Evolutionary conservation across 2,797 vertebrate species (phyloP), one percentile per base, ranked within the genome.

Genomic region (Alfaro cultratus): DNA sequence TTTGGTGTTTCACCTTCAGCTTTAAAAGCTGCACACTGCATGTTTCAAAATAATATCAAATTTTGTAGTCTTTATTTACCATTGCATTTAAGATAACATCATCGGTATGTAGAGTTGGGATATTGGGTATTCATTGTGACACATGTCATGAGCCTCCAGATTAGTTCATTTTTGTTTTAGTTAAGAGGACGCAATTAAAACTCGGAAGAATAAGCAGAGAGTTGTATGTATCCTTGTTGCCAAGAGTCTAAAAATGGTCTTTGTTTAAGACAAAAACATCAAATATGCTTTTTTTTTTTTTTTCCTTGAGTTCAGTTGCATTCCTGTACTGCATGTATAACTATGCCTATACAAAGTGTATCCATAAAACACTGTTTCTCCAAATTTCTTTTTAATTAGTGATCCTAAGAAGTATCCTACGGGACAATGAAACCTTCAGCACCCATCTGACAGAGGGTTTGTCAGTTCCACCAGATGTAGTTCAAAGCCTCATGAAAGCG

Each of bases 391-490:
- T 86, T 78, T 84, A 88, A 82, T 79, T 91, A 2, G 80, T 95
- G 81, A 83, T 85, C 46, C 87, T 96, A 18, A 87, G 80, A 81
- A 94, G 53, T 23, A 23, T 96, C 73, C 89, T 96, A 36, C 88
- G 79, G 82, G 93, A 94, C 76, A 80, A 94, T 8, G 94, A 96
- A 89, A 95, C 89, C 1, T 95, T 96, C 87, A 93, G 94, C 4
- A 60, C 83, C 12, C 91, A 94, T 85, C 89, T 96, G 82, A 87
- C 53, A 51, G 86, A 87, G 45, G 75, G 88, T 76, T 80, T 96
- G 81, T 87, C 71, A 0, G 79, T 95, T 77, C 79, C 95, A 47
- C 60, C 85, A 70, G 2, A 82, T 9, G 92, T 94, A 5, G 76
- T 85, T 26, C 80, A 93, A 36, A 95, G 92, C 82, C 82, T 96